Evolutionary conservation across 2,797 vertebrate genomes (phyloP), one percentile per base, ranked within the genome.

Genomic region (Apodemus agrarius): DNA sequence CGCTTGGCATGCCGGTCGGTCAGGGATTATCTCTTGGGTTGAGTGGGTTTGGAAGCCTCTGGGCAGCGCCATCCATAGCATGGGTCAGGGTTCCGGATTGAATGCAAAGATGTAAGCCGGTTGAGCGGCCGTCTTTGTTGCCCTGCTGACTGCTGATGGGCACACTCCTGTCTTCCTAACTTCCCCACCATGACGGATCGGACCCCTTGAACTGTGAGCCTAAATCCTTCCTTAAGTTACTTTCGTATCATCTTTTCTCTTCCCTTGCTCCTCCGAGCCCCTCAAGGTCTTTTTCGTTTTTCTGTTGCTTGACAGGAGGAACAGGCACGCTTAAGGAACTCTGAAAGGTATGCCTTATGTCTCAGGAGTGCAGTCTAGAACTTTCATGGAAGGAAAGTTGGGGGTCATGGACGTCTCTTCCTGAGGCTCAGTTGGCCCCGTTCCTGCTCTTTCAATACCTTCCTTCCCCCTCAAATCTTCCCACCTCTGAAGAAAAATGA

Each of bases 401-500:
- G 59, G 92, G 37, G 21, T 26, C 57, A 3, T 37, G 29, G 61
- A 37, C 26, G 57, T 29, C 69, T 34, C 52, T 65, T 61, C 21
- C 76, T 14, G 0, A 1, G 85, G 31, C 43, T 83, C 34, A 0
- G 1, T 29, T 1, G 17, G 40, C 37, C 72, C 93, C 26, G 8
- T 49, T 40, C 8, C 72, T 82, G 59, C 0, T 86, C 72, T 74
- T 3, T 19, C 22, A 2, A 1, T 11, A 12, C 82, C 63, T 52
- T 52, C 76, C 75, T 22, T 61, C 37, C 40, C 43, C 61, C 19
- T 21, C 46, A 61, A 12, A 69, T 4, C 59, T 84, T 82, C 87
- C 91, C 63, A 90, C 97, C 90, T 95, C 97, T 87, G 87, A 31
- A 49, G 46, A 95, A 95, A 95, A 74, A 91, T 19, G 90, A 61